Percentiles rank a stretch among this genome's conserved stretches.
Conservation (phyloP, 2,888 invertebrate species). For the Tyria jacobaeae region DNA sequence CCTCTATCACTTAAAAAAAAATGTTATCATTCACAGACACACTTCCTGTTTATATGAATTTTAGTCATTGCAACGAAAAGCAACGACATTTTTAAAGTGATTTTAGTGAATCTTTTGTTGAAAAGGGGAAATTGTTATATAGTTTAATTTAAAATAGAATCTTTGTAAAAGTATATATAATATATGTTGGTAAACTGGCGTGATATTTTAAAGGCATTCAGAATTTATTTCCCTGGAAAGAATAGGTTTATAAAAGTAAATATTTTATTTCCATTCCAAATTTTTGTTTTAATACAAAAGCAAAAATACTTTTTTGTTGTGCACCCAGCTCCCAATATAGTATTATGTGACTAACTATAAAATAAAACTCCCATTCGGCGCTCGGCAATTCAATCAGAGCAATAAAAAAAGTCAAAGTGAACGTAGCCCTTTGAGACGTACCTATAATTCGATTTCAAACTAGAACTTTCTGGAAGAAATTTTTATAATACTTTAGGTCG, state of each 20-base stretch:
- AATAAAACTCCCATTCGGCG: constrained; percentile 16
- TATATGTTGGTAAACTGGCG: background rate
- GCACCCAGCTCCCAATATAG: background rate
- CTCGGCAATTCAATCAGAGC: constrained; percentile 37
- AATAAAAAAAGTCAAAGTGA: constrained; percentile 55
- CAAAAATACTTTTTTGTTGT: constrained; percentile 1
- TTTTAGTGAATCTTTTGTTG: too few relatives aligned
- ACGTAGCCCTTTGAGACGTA: constrained; percentile 44
- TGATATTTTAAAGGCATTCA: background rate
- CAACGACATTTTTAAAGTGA: too few relatives aligned
- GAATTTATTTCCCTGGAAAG: background rate
- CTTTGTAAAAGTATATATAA: background rate
- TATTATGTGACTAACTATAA: constrained; percentile 2
- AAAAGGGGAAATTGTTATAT: too few relatives aligned
- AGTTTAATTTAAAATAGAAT: background rate
- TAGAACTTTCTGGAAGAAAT: constrained; percentile 33
- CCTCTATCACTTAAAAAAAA: too few relatives aligned
- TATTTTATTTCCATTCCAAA: background rate
- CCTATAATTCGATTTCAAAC: constrained; percentile 56
- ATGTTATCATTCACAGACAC: too few relatives aligned
- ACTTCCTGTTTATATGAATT: too few relatives aligned
- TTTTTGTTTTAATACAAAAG: background rate
- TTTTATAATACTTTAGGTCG: constrained; percentile 30
- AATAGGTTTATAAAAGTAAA: background rate
- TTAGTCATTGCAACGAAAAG: too few relatives aligned